Base-by-base conservation (phyloP, 2,888 invertebrate genomes). In the Rhopalosiphum nymphaeae region DNA sequence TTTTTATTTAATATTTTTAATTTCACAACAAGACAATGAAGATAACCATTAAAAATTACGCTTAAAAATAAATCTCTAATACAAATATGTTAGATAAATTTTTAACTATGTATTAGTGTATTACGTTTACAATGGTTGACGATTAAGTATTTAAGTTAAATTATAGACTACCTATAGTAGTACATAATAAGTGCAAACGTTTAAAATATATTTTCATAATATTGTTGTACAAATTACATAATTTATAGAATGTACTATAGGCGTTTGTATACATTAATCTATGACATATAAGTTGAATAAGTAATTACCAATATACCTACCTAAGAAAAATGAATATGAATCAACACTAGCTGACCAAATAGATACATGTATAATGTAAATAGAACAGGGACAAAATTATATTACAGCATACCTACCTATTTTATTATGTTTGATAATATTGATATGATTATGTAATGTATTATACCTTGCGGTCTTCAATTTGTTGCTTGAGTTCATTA, bases 401-500 rank as follows among this genome's bases (percentile, higher is more conserved):
- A 78, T 78, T 36, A 78, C 21, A 78, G 78, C 2, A 2, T 36
- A 67, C 5, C 5, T 7, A 21, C 21, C 36, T 78, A 21, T 67
- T 67, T 67, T 67, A n/a, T 78, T 21, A 78, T 36, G 78, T 36
- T 57, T 78, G 21, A 78, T 36, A 36, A 36, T 36, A 36, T 36
- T 78, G 2, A n/a, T 78, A 36, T 78, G n/a, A 61, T 13, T n/a
- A 61, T 57, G 1, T 26, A 89, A 57, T 29, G 25, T 57, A 44
- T 89, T 21, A 42, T 92, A 92, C 92, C 90, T 91, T 90, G 26
- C 94, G 86, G 44, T 94, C 86, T 90, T 61, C 84, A 29, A 95
- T 95, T 94, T 95, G 95, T 91, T 95, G 95, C 94, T 95, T 95
- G 86, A 95, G 95, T 94, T 95, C 95, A 84, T 95, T 95, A n/a